These are phyloP conservation scores for Anoplolepis gracilipes DNA, from an alignment of 1,140 invertebrate species.

Conservation along the genomic window DNA sequence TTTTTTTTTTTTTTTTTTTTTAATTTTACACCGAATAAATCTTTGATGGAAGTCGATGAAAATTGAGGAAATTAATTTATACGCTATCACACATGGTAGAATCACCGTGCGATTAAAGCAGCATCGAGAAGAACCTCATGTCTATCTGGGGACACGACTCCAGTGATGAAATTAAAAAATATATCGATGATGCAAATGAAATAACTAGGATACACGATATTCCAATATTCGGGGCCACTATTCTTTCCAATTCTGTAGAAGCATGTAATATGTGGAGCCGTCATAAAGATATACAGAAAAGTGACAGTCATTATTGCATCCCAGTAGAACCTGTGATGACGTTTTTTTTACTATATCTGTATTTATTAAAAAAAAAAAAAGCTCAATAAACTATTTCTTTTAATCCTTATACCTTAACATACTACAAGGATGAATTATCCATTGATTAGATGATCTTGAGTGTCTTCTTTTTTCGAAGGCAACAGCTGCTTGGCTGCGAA, in stretches of 20 bases:
- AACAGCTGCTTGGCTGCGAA: constrained; percentile 77
- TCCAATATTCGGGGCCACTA: constrained; percentile 33
- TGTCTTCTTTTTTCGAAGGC: constrained; percentile 78
- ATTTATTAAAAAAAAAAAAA: neutral
- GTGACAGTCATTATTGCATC: constrained; percentile 77
- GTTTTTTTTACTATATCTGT: neutral
- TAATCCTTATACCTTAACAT: constrained; percentile 48
- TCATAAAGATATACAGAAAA: constrained; percentile 75
- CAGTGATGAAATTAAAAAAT: constrained; percentile 78
- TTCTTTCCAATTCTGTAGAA: constrained; percentile 74
- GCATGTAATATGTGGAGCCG: constrained; percentile 71
- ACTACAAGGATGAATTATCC: constrained; percentile 80
- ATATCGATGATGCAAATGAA: constrained; percentile 76
- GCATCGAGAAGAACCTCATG: constrained; percentile 75
- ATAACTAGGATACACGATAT: constrained; percentile 66
- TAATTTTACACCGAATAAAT: neutral
- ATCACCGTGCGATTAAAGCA: constrained; percentile 71
- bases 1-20: too few relatives aligned
- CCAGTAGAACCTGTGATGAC: constrained; percentile 74
- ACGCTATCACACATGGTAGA: neutral
- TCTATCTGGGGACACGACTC: constrained; percentile 68
- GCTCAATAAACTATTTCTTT: neutral
- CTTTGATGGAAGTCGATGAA: neutral
- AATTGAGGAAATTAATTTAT: neutral
- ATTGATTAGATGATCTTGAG: constrained; percentile 74